Evolutionary conservation across 2,113 vertebrate species (phyloP).

Genomic region (Mustela nigripes): DNA sequence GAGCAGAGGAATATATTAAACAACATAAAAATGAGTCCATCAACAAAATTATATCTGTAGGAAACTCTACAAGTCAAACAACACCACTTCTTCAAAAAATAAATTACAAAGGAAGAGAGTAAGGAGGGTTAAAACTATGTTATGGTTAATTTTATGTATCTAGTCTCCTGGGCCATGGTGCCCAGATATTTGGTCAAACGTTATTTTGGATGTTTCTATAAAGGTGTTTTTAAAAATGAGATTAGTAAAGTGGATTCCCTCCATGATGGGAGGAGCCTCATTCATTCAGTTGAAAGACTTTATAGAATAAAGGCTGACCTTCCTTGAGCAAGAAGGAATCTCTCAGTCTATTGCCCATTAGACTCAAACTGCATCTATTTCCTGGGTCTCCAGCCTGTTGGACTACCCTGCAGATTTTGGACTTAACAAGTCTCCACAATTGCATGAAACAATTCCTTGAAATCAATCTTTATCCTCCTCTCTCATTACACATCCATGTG

Average conservation of each 20-base stretch:
- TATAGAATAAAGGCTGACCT: background rate
- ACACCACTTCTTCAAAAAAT: background rate
- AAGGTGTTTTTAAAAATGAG: background rate
- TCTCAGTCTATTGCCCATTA: background rate
- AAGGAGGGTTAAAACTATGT: background rate
- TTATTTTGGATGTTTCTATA: background rate
- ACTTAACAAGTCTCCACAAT: background rate
- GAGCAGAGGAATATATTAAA: background rate
- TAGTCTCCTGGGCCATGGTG: background rate
- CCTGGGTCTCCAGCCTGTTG: background rate
- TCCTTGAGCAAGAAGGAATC: background rate
- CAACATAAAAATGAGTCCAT: background rate
- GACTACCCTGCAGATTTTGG: background rate
- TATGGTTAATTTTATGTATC: background rate
- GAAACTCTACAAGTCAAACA: background rate
- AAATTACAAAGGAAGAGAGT: background rate
- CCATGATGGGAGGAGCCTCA: background rate
- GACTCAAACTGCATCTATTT: background rate
- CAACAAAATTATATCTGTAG: background rate
- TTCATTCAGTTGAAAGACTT: background rate
- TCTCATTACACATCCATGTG: background rate
- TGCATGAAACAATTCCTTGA: background rate
- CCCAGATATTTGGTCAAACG: background rate
- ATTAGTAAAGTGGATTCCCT: background rate
- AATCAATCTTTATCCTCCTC: background rate